Base-by-base conservation (phyloP, 1,140 invertebrate genomes). In the Drosophila tristis region DNA sequence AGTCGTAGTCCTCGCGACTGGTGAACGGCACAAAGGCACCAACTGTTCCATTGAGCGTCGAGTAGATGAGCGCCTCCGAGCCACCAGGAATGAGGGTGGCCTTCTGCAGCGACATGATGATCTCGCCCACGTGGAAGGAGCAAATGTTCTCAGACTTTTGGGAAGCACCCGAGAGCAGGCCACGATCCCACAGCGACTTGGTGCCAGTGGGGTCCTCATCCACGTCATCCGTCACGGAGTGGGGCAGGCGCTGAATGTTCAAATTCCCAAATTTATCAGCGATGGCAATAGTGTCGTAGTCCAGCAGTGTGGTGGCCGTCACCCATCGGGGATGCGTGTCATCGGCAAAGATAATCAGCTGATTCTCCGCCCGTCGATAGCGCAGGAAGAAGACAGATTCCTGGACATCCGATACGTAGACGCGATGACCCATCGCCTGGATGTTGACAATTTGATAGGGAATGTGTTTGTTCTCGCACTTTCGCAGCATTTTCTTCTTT, bases 191-290 rank as follows among this genome's bases (percentile, higher is more conserved):
- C 0, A 99, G 92, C 2, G 98, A 97, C 93, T 99, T 99, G 77
- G 98, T 98, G 15, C 98, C 99, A 0, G 98, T 99, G 0, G 99
- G 99, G 94, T 99, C 99, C 93, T 99, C 98, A 90, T 99, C 98
- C 0, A 99, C 98, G 90, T 99, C 98, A 93, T 99, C 99, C 25
- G 96, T 97, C 0, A 98, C 96, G 66, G 97, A 97, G 53, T 95
- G 94, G 1, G 98, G 97, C 31, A 99, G 92, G 16, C 99, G 94
- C 74, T 99, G 96, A 68, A 99, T 95, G 59, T 96, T 95, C 73
- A 99, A 94, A 91, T 99, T 99, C n/a, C 99, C 99, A 94, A 99
- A 99, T 92, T 99, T 99, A 92, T 99, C 99, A 3, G 97, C 97
- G 39, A 97, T 96, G 0, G 98, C 98, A 23, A 99, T 95, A 3